Evolutionary conservation across 2,888 invertebrate genomes (phyloP).

Genomic region (Drosophila parthenogenetica): DNA sequence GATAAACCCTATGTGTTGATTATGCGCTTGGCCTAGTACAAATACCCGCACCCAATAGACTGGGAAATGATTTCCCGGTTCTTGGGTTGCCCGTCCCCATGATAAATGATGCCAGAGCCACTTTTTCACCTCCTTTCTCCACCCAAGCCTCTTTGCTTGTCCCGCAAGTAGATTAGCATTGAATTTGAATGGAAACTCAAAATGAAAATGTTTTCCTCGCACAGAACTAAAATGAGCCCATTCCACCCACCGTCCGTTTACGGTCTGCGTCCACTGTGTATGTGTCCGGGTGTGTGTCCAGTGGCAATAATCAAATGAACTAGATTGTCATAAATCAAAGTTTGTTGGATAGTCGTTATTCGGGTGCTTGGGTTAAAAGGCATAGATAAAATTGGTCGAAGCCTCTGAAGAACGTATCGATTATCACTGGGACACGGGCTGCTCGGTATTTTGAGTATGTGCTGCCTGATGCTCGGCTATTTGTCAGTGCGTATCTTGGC

Average conservation of each 20-base stretch:
- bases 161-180: conserved; percentile 76
- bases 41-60: conserved; percentile 45
- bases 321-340: conserved; percentile 77
- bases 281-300: conserved; percentile 13
- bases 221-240: conserved; percentile 24
- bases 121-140: conserved; percentile 6
- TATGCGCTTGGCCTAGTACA: conserved; percentile 61
- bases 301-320: conserved; percentile 75
- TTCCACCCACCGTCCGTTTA: conserved; percentile 23
- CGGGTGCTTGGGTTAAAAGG: conserved; percentile 43
- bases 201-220: conserved; percentile 67
- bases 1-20: conserved; percentile 72
- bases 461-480: conserved; percentile 25
- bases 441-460: conserved; percentile 8
- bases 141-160: conserved; percentile 45
- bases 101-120: conserved; percentile 70
- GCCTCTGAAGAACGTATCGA: conserved; percentile 33
- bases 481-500: conserved; percentile 18
- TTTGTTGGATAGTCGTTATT: conserved; percentile 58
- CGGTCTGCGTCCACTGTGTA: neutral
- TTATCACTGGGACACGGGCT: conserved; percentile 13
- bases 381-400: conserved; percentile 58
- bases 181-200: conserved; percentile 76
- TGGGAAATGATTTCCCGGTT: conserved; percentile 39
- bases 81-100: conserved; percentile 46